Conservation (phyloP, 2,113 vertebrate species). For the Myodes glareolus region DNA sequence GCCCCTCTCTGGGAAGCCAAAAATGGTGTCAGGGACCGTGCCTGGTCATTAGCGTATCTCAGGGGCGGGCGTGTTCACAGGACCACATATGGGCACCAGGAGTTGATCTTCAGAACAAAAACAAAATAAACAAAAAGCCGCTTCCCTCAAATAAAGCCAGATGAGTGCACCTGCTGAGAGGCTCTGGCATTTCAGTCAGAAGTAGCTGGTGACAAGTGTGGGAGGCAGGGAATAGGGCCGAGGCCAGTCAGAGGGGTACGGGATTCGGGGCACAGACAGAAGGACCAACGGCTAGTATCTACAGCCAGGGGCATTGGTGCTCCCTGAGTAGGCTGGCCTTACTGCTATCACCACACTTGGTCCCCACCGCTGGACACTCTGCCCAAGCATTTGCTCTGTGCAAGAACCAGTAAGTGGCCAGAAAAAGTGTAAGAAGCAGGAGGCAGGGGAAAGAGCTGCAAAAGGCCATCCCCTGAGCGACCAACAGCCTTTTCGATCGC, state of each 20-base stretch:
- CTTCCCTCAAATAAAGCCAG: constrained; percentile 25
- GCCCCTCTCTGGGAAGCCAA: not conserved
- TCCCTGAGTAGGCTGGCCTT: too few relatives aligned
- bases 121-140: constrained; percentile 55
- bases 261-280: too few relatives aligned
- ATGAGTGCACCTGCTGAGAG: constrained; percentile 62
- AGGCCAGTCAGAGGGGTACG: too few relatives aligned
- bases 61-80: not conserved
- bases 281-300: accelerated
- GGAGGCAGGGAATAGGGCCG: too few relatives aligned
- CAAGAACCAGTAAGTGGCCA: not conserved
- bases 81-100: constrained; percentile 72
- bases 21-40: not conserved
- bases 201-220: constrained; percentile 70
- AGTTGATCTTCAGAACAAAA: constrained; percentile 62
- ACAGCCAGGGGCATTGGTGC: accelerated
- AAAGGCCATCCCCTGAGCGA: not conserved
- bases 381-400: accelerated
- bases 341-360: too few relatives aligned
- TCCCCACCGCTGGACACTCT: accelerated
- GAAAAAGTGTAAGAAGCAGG: not conserved
- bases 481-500: not conserved
- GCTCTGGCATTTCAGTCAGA: not conserved
- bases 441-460: not conserved
- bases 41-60: not conserved